Percentiles rank a stretch among this genome's conserved stretches.
Conservation (phyloP, 2,888 invertebrate genomes). For the Dasysyrphus albostriatus region DNA sequence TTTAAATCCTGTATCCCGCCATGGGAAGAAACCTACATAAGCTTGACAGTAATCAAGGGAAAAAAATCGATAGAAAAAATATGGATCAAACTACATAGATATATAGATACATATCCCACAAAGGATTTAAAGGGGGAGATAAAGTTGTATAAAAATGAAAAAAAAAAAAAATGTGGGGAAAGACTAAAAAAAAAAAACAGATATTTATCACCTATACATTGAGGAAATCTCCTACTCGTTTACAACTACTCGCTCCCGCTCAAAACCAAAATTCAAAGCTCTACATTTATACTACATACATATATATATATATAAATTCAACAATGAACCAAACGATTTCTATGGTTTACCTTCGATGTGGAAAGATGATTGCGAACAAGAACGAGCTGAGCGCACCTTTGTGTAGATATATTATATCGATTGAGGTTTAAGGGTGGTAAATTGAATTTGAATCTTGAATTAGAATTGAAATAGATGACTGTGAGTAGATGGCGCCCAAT, state of each 20-base stretch:
- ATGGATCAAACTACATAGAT: slow-evolving; percentile 34
- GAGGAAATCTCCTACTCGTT: slow-evolving; percentile 26
- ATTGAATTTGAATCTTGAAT: slow-evolving; percentile 73
- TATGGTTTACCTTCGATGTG: slow-evolving; percentile 59
- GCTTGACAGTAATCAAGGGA: slow-evolving; percentile 68
- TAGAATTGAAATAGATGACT: slow-evolving; percentile 52
- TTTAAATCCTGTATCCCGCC: slow-evolving; percentile 35
- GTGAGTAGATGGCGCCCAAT: slow-evolving; percentile 16
- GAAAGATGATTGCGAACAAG: slow-evolving; percentile 52
- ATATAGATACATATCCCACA: slow-evolving; percentile 31
- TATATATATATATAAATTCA: slow-evolving; percentile 10
- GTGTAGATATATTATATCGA: slow-evolving; percentile 50
- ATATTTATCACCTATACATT: slow-evolving; percentile 67
- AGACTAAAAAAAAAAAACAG: slow-evolving; percentile 8
- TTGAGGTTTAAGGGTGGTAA: slow-evolving; percentile 57
- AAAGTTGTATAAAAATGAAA: slow-evolving; percentile 14
- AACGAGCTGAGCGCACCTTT: slow-evolving; percentile 38
- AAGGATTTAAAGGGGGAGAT: slow-evolving; percentile 31
- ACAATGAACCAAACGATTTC: slow-evolving; percentile 61
- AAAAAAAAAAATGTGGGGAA: not conserved
- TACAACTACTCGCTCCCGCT: slow-evolving; percentile 7
- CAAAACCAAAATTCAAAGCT: slow-evolving; percentile 31
- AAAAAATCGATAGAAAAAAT: slow-evolving; percentile 65
- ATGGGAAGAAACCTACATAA: slow-evolving; percentile 36
- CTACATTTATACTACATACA: not conserved